Evolutionary conservation across 2,113 vertebrate species (phyloP), one percentile per base, ranked within the genome.

Genomic region (Abramis brama): DNA sequence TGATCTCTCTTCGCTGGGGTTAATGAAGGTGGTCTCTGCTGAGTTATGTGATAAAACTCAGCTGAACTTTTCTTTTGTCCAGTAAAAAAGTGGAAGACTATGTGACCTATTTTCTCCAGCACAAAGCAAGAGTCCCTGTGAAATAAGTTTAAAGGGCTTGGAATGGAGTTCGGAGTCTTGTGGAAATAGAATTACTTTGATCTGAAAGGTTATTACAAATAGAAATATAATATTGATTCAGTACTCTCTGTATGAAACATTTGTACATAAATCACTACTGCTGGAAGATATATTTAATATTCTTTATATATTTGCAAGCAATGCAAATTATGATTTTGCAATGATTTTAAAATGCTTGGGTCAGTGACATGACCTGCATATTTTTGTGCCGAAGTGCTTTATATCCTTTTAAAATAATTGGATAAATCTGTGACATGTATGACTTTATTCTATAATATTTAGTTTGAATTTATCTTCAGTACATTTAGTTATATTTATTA

Each of bases 11-110:
- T 81, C 50, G 5, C 79, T 84, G 62, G 81, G 87, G 84, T 90
- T 89, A 90, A 90, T 87, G 84, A 86, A 86, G 86, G 89, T 87
- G 79, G 85, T 77, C 75, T 87, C 71, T 85, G 57, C 86, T 74
- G 86, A 88, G 87, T 75, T 86, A 23, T 33, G 36, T 45, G 59
- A 86, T 89, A 84, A 86, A 86, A 86, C 76, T 89, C 52, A 21
- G 62, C 83, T 59, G 60, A 89, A 86, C 87, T 86, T 79, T 88
- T 86, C 80, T 87, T 76, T 84, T 70, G 43, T 73, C 27, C 2
- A 8, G 45, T 62, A 23, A 75, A 75, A 85, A 43, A 55, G 62
- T 70, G 45, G 25, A 66, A 75, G 50, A 57, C 47, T 30, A 25
- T 52, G 12, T 79, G 79, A 88, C 87, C 89, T 85, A 86, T 73